A percentile compares a stretch with the other conserved stretches of the same genome.
These are phyloP conservation scores for Strix uralensis DNA, from an alignment of 2,113 vertebrate genomes.

Conservation along the genomic window DNA sequence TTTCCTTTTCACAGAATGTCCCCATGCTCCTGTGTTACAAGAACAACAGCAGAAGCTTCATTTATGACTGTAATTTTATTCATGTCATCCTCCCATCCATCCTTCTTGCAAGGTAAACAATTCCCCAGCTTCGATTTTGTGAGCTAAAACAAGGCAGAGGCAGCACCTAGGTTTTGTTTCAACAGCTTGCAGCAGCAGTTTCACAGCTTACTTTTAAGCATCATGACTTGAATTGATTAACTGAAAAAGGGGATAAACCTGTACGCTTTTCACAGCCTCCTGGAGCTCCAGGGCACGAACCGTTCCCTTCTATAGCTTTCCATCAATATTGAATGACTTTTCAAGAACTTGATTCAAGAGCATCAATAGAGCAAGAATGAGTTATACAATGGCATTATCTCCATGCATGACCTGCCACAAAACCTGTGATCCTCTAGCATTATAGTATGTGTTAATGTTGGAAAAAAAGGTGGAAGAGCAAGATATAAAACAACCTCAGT, in stretches of 20 bases:
- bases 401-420: neutral
- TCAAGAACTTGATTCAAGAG: neutral
- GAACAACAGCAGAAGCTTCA: neutral
- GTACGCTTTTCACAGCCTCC: neutral
- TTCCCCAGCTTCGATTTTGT: neutral
- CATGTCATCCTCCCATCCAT: neutral
- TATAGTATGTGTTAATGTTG: neutral
- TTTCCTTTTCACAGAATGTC: neutral
- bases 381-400: neutral
- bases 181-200: neutral
- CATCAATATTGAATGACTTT: neutral
- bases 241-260: neutral
- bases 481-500: neutral
- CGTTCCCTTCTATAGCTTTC: neutral
- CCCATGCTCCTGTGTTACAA: neutral
- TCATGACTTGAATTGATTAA: neutral
- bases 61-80: neutral
- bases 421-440: neutral
- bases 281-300: neutral
- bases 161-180: slow-evolving; percentile 3
- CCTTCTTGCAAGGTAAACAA: slow-evolving; percentile 1
- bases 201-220: slow-evolving; percentile 1
- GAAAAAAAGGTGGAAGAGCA: neutral
- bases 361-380: neutral
- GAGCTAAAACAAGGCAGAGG: neutral